Conservation (phyloP, 1,140 invertebrate species). For the Zaprionus ornatus region DNA sequence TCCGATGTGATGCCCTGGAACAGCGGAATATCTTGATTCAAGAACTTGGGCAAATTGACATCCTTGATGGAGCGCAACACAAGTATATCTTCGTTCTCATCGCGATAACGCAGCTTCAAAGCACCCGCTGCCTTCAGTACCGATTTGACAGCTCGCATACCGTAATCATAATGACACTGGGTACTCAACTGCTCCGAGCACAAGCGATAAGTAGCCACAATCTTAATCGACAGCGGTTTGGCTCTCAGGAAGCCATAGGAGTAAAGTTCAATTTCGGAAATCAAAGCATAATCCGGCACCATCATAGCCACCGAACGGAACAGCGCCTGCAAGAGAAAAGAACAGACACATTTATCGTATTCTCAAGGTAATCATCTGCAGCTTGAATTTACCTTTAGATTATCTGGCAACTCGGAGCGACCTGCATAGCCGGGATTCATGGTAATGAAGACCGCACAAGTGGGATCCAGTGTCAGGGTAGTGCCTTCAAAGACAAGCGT, state of each 20-base stretch:
- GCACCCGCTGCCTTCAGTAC: conserved; percentile 95
- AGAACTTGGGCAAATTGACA: conserved; percentile 96
- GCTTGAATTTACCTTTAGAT: conserved; percentile 90
- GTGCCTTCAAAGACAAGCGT: conserved; percentile 95
- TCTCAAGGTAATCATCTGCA: too few relatives aligned
- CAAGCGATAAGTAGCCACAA: conserved; percentile 95
- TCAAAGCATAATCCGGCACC: conserved; percentile 97
- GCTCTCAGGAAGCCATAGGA: conserved; percentile 97
- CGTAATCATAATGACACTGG: conserved; percentile 98
- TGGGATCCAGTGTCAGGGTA: conserved; percentile 92
- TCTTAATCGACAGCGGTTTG: conserved; percentile 95
- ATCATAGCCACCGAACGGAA: conserved; percentile 99
- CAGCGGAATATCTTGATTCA: conserved; percentile 93
- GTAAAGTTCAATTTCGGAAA: conserved; percentile 97
- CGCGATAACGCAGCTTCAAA: conserved; percentile 94
- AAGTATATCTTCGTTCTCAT: conserved; percentile 92
- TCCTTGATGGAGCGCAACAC: conserved; percentile 95
- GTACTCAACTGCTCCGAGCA: conserved; percentile 98
- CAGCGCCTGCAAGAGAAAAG: conserved; percentile 87
- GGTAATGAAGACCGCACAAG: conserved; percentile 97
- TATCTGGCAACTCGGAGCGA: conserved; percentile 95
- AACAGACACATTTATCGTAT: not conserved
- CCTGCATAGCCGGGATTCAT: conserved; percentile 98
- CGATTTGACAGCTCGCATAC: conserved; percentile 95
- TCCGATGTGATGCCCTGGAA: conserved; percentile 96